These are phyloP conservation scores for Desoria tigrina DNA, from an alignment of 2,888 invertebrate genomes.

Conservation along the genomic window DNA sequence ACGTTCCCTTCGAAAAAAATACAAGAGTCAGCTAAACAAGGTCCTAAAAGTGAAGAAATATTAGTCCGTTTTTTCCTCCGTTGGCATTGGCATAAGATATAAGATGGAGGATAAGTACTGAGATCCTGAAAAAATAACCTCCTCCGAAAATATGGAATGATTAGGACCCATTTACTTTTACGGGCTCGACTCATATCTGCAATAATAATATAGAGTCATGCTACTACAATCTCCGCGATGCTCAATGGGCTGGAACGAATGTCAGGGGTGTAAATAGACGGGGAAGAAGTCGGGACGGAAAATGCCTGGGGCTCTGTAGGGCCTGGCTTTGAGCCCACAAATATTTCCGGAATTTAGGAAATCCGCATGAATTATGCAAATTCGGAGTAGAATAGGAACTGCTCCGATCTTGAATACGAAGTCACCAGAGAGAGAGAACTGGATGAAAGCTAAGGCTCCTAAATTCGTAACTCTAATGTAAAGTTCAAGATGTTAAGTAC, in stretches of 20 bases:
- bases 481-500: conserved; percentile 9
- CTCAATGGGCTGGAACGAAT: conserved; percentile 3
- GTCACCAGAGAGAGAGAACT: not conserved
- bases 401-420: not conserved
- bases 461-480: not conserved
- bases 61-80: too few relatives aligned
- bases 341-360: conserved; percentile 45
- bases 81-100: too few relatives aligned
- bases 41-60: too few relatives aligned
- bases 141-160: not conserved
- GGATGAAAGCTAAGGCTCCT: conserved; percentile 2
- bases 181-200: not conserved
- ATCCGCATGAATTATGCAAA: conserved; percentile 49
- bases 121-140: too few relatives aligned
- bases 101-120: too few relatives aligned
- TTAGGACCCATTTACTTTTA: conserved; percentile 9
- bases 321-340: conserved; percentile 41
- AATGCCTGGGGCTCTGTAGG: not conserved
- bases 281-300: too few relatives aligned
- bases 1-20: not conserved
- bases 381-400: conserved; percentile 12
- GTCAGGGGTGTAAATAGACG: too few relatives aligned
- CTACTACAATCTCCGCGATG: not conserved
- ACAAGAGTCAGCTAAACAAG: too few relatives aligned
- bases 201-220: conserved; percentile 1